Conservation (phyloP, 2,113 vertebrate species). For the Aptenodytes forsteri region DNA sequence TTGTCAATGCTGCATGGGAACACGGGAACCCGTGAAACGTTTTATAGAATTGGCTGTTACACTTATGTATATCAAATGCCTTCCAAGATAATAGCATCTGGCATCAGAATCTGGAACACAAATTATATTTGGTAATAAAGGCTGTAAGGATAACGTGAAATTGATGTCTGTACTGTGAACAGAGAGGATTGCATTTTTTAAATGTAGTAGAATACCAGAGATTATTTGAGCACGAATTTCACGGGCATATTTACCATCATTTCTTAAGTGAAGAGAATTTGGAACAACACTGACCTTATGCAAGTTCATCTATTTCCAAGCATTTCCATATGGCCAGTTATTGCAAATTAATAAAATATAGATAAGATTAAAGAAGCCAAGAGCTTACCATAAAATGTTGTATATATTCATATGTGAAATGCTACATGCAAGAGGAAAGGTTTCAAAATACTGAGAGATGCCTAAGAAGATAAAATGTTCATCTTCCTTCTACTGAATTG, state of each 20-base stretch:
- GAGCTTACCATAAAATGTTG: not conserved
- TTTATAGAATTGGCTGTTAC: not conserved
- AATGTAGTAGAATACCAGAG: not conserved
- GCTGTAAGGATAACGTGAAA: not conserved
- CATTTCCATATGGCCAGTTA: not conserved
- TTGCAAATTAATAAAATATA: not conserved
- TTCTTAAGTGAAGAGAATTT: not conserved
- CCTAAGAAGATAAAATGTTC: not conserved
- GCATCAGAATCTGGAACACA: not conserved
- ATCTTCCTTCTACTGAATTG: not conserved
- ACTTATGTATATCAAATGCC: not conserved
- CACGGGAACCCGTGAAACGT: not conserved
- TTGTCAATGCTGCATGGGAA: not conserved
- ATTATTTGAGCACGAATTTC: not conserved
- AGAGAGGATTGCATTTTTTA: not conserved
- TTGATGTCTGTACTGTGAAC: not conserved
- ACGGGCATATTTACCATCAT: not conserved
- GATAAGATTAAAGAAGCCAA: not conserved
- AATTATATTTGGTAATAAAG: not conserved
- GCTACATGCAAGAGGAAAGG: not conserved
- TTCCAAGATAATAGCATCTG: not conserved
- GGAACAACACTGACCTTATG: not conserved
- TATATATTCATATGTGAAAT: not conserved
- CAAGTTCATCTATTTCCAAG: not conserved
- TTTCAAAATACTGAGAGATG: not conserved